Evolutionary conservation across 2,113 vertebrate genomes (phyloP), one percentile per base, ranked within the genome.

Genomic region (Siphamia tubifer): DNA sequence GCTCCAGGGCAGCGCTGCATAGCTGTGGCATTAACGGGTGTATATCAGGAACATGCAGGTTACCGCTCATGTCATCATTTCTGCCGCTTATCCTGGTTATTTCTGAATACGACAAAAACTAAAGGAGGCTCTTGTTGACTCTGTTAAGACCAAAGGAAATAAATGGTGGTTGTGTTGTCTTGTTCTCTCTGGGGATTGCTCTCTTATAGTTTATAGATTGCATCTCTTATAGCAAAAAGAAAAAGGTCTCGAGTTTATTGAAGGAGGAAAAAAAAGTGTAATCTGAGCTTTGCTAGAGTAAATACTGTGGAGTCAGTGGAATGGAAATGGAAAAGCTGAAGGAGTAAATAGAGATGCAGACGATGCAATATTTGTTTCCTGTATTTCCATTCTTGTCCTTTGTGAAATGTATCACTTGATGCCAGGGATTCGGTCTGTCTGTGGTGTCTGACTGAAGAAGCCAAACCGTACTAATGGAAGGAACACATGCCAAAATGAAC

Each of bases 291-390:
- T 74, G 74, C 56, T 23, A 2, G 56, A 58, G 73, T 79, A 81
- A 87, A 84, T 60, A 28, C 55, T 77, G 52, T 49, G 16, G 42
- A 84, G 71, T 71, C 4, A 24, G 62, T 65, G 69, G 32, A 66
- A 68, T 16, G 16, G 63, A 68, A 56, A 73, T 42, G 36, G 56
- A 63, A 49, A 68, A 34, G 56, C 53, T 19, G 32, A 69, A 57
- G 48, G 13, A 79, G 68, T 78, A 81, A 85, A 84, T 43, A 64
- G 53, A 82, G 54, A 77, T 54, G 47, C 38, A 56, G 51, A 82
- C 61, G 66, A 78, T 77, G 60, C 71, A 80, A 73, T 76, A 74
- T 82, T 83, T 68, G 15, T 56, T 60, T 78, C 15, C 52, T 53
- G 36, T 42, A 49, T 71, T 82, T 66, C 47, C 44, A 28, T 40